Evolutionary conservation across 2,888 invertebrate genomes (phyloP).

Genomic region (Hesperia comma): DNA sequence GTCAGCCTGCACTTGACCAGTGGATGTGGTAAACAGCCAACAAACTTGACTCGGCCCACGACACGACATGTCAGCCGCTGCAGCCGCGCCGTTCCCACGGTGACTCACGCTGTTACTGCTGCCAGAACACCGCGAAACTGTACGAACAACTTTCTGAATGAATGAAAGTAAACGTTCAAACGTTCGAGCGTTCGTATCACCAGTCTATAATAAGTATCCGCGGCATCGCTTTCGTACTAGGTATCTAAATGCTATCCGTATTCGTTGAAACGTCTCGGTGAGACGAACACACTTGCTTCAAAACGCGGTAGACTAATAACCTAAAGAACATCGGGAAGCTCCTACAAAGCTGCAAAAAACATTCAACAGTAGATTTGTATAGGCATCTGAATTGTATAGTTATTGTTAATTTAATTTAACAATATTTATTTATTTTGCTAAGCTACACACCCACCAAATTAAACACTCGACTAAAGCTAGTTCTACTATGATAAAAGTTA

Average conservation of each 20-base stretch:
- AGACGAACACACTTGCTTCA: not conserved
- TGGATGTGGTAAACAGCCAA: slow-evolving; percentile 16
- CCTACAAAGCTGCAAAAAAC: too few species aligned
- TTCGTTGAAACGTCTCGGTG: not conserved
- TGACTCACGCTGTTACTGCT: slow-evolving; percentile 9
- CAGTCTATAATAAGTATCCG: not conserved
- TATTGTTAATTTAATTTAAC: too few species aligned
- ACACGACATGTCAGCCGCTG: slow-evolving; percentile 20
- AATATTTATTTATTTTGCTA: too few species aligned
- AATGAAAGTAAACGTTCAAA: slow-evolving; percentile 19
- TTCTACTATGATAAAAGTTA: too few species aligned
- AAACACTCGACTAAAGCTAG: too few species aligned
- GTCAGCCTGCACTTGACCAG: slow-evolving; percentile 10
- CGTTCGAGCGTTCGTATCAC: not conserved
- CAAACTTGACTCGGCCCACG: slow-evolving; percentile 15
- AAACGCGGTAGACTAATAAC: not conserved
- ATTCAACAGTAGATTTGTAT: too few species aligned
- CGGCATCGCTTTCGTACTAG: not conserved
- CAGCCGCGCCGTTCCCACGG: slow-evolving; percentile 22
- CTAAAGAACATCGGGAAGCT: not conserved
- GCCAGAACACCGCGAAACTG: slow-evolving; percentile 7
- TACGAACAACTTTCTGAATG: slow-evolving; percentile 11
- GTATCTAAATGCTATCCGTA: not conserved
- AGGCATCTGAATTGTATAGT: too few species aligned
- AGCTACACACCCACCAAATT: too few species aligned